These are phyloP conservation scores for Oceanodroma tethys DNA, from an alignment of 2,113 vertebrate genomes.

Conservation along the genomic window DNA sequence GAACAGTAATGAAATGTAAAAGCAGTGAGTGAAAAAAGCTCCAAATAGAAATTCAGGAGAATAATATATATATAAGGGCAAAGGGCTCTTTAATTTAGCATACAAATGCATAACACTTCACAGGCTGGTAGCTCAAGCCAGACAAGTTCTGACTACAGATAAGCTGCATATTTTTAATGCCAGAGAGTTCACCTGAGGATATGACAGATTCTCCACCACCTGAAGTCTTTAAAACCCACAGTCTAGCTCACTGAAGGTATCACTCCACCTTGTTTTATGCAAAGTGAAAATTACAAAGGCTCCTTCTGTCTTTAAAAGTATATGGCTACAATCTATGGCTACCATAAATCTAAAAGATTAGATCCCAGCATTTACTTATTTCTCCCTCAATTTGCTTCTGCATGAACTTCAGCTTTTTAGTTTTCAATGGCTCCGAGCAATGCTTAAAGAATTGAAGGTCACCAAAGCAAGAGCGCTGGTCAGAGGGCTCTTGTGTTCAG, in stretches of 20 bases:
- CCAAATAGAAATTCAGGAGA: not conserved
- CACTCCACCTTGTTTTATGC: not conserved
- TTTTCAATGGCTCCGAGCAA: accelerated
- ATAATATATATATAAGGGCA: conserved; percentile 18
- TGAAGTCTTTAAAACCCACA: not conserved
- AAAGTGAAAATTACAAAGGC: not conserved
- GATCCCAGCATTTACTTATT: not conserved
- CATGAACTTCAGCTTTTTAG: not conserved
- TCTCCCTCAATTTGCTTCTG: not conserved
- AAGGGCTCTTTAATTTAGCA: conserved; percentile 35
- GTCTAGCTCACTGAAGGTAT: not conserved
- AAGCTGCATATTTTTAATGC: not conserved
- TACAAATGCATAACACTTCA: conserved; percentile 26
- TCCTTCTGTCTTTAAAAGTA: not conserved
- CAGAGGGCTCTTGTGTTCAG: not conserved
- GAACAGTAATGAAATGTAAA: conserved; percentile 11
- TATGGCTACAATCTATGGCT: not conserved
- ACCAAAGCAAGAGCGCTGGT: not conserved
- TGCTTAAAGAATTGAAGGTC: not conserved
- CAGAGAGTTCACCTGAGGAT: conserved; percentile 28
- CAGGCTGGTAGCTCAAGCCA: conserved; percentile 15
- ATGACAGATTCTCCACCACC: not conserved
- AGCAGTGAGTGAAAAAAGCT: not conserved
- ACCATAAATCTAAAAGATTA: not conserved
- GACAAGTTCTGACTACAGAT: conserved; percentile 45